Evolutionary conservation across 2,888 invertebrate genomes (phyloP), one percentile per base, ranked within the genome.

Genomic region (Tiliacea citrago): DNA sequence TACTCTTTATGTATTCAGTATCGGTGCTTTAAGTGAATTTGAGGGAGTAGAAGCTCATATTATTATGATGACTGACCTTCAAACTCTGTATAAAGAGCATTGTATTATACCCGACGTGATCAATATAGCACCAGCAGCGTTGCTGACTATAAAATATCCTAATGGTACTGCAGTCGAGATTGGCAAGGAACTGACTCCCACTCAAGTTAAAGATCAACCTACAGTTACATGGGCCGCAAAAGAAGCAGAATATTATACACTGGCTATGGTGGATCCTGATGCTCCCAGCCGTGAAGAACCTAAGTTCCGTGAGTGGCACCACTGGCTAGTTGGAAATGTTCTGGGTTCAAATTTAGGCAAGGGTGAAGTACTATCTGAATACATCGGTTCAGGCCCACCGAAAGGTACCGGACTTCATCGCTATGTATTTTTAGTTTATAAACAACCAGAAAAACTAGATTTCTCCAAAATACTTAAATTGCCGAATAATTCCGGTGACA

Each of bases 251-350:
- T 97, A 97, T 85, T 98, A 98, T 91, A 97, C 98, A 1, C 87
- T 97, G 39, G 95, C 95, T 45, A 96, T 97, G 97, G 93, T 96
- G 0, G 98, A 98, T 93, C 98, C 98, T 7, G 98, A 98, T 94
- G 98, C 98, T 1, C 98, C 98, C 9, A 98, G 97, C 86, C 96
- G 98, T 49, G 95, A 96, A 81, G 97, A 97, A 73, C 98, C 98
- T 0, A 97, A 96, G 82, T 97, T 97, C 85, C 95, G 98, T 45
- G 98, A 98, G 93, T 98, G 97, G 97, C 97, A 97, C 86, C 98
- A 98, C 92, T 98, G 98, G 98, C 93, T 98, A 18, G 97, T 98
- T 47, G 98, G 97, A 35, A 98, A 98, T 89, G 97, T 98, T 88
- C 97, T 97, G 16, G 98, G 97, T 47, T 94, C 93, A 72, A 97